phyloP scores from a whole-genome alignment of 2,888 invertebrate genomes.

The Griposia aprilina region DNA sequence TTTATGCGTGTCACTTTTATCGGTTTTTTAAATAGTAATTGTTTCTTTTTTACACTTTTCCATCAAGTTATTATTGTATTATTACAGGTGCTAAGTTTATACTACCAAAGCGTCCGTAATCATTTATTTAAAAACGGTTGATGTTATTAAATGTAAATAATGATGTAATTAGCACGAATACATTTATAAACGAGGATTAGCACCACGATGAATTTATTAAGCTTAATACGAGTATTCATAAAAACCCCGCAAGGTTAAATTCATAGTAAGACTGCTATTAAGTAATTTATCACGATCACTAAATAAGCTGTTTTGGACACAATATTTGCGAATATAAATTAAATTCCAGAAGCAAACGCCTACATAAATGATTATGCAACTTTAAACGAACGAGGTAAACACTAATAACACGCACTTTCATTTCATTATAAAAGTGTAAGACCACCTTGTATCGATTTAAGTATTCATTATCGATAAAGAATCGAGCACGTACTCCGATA shows the following conservation, averaged over 20 bases:
- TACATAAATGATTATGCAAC: constrained; percentile 61
- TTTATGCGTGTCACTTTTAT: background rate
- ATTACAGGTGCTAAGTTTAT: constrained; percentile 1
- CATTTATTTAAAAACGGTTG: constrained; percentile 16
- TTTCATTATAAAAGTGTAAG: constrained; percentile 62
- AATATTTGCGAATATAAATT: constrained; percentile 61
- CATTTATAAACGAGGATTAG: constrained; percentile 49
- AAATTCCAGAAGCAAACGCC: constrained; percentile 61
- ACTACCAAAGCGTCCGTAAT: background rate
- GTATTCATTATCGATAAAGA: constrained; percentile 75
- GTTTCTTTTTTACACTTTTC: background rate
- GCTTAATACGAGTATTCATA: constrained; percentile 53
- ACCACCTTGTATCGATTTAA: constrained; percentile 69
- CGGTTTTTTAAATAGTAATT: background rate
- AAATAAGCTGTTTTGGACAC: constrained; percentile 56
- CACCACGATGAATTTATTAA: constrained; percentile 50
- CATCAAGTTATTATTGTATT: background rate
- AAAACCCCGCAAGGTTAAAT: constrained; percentile 48
- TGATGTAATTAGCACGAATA: constrained; percentile 56
- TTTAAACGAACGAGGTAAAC: constrained; percentile 59
- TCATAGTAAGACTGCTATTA: constrained; percentile 49
- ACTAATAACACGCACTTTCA: constrained; percentile 58
- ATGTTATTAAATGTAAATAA: constrained; percentile 50
- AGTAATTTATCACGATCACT: constrained; percentile 60
- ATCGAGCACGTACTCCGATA: constrained; percentile 77